Percentiles rank a stretch among this genome's conserved stretches.
Evolutionary conservation across 2,797 vertebrate species (phyloP).

Genomic region (Cynodonichthys magdalenae): DNA sequence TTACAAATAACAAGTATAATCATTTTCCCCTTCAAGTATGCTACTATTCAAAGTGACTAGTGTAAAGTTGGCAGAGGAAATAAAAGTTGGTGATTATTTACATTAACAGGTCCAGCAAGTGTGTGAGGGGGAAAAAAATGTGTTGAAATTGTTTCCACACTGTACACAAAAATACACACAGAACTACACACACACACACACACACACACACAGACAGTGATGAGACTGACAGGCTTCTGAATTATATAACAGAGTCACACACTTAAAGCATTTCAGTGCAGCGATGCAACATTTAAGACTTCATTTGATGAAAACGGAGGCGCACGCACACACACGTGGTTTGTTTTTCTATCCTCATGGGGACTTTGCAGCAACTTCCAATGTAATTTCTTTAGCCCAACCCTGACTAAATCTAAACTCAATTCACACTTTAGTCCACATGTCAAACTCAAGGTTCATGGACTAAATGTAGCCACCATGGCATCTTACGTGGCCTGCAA

Average conservation of each 20-base stretch:
- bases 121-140: not conserved
- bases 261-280: constrained; percentile 39
- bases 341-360: too few relatives aligned
- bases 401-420: too few relatives aligned
- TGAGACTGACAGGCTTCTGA: constrained; percentile 43
- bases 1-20: constrained; percentile 68
- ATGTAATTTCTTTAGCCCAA: too few relatives aligned
- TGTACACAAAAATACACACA: too few relatives aligned
- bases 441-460: too few relatives aligned
- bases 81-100: constrained; percentile 68
- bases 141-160: constrained; percentile 26
- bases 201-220: constrained; percentile 36
- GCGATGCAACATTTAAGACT: constrained; percentile 53
- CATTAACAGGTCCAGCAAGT: constrained; percentile 66
- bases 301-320: constrained; percentile 20
- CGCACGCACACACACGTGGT: not conserved
- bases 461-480: too few relatives aligned
- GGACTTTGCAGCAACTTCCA: too few relatives aligned
- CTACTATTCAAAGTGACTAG: constrained; percentile 84
- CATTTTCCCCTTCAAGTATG: constrained; percentile 79
- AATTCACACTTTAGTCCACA: too few relatives aligned
- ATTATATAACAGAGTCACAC: constrained; percentile 28
- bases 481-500: too few relatives aligned
- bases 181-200: constrained; percentile 2
- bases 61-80: constrained; percentile 77